Evolutionary conservation across 2,113 vertebrate species (phyloP), one percentile per base, ranked within the genome.

Genomic region (Rhombomys opimus): DNA sequence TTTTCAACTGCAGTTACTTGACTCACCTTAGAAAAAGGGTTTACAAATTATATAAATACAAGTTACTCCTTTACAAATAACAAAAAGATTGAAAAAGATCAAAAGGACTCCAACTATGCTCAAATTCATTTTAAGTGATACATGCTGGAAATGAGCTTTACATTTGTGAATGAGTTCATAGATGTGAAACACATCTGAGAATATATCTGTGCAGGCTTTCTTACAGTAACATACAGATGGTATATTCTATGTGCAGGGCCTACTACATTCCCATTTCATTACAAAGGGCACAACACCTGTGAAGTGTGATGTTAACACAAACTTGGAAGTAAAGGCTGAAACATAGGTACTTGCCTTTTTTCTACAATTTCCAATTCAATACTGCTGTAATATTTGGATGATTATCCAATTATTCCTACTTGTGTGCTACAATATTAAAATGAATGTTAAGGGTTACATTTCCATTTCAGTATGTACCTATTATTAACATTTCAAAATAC

Each of bases 1-100:
- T 94, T 97, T 96, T 96, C 38, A 52, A 96, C 80, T 94, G 72
- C 70, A n/a, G 61, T 92, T 95, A 93, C 91, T 95, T 92, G 72
- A 89, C n/a, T 97, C 85, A 97, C 65, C 35, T 90, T 92, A 96
- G 80, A 61, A 90, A 92, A 96, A 90, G 35, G 27, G 63, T 92
- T 94, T 93, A 93, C 23, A 86, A 93, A 94, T 93, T 65, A 84
- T 10, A 72, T 8, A 89, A 85, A 91, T 30, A 96, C n/a, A 93
- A 38, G 72, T 46, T 57, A 86, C 68, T 52, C 84, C 35, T 84
- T 61, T 80, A 59, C n/a, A 89, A 46, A 78, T 84, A 80, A 96
- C 10, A 89, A 63, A 96, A 90, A 80, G 38, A 75, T 17, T 35
- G 35, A 95, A 84, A 86, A 95, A 95, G 61, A 59, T 96, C 25